These are phyloP conservation scores for Melanotaenia nigrans DNA, from an alignment of 2,797 vertebrate genomes.

Conservation along the genomic window DNA sequence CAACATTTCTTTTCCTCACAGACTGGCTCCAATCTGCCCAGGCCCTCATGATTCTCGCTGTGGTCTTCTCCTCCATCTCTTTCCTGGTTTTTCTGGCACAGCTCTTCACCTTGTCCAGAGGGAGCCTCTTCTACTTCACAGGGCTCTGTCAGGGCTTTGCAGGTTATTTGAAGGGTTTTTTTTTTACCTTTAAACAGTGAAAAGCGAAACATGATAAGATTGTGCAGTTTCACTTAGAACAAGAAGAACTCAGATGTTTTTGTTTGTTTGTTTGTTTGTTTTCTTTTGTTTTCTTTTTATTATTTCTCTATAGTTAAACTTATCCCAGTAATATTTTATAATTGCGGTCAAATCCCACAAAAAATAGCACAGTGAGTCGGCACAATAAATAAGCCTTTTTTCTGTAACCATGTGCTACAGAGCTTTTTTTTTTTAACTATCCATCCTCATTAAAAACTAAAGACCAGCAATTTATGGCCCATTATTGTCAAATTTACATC, in stretches of 20 bases:
- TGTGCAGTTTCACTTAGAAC: not conserved
- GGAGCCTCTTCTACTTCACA: constrained; percentile 90
- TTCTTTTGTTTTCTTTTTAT: not conserved
- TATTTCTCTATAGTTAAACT: not conserved
- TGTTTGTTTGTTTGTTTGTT: no score
- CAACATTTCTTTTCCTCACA: constrained; percentile 23
- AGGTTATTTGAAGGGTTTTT: constrained; percentile 69
- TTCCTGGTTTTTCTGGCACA: constrained; percentile 90
- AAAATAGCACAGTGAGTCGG: no score
- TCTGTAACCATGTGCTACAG: no score
- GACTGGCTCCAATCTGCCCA: constrained; percentile 91
- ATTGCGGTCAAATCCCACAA: no score
- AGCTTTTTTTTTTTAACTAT: no score
- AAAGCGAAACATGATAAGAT: not conserved
- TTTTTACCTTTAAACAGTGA: not conserved
- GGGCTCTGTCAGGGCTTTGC: constrained; percentile 89
- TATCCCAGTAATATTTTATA: not conserved
- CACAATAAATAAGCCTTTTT: no score
- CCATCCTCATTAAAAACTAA: no score
- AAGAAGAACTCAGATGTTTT: no score
- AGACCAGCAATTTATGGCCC: no score
- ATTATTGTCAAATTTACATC: not conserved
- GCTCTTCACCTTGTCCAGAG: constrained; percentile 85
- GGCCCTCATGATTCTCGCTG: constrained; percentile 88
- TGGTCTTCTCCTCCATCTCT: constrained; percentile 88